Conservation (phyloP, 2,113 vertebrate species). For the Corythoichthys haematopterus region DNA sequence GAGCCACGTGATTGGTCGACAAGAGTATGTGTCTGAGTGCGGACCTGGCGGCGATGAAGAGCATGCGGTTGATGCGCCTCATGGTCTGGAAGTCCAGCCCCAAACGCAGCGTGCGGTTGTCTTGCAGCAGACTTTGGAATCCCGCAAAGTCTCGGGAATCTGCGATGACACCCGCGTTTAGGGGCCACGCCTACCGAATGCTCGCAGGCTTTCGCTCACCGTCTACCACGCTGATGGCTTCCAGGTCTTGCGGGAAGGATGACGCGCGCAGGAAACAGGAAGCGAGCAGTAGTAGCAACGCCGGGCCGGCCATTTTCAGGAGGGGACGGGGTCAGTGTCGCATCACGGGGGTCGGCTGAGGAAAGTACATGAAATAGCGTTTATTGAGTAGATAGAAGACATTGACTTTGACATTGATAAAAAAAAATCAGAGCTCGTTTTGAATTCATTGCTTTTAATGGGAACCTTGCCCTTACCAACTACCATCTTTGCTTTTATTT, state of each 20-base stretch:
- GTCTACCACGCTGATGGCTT: constrained; percentile 55
- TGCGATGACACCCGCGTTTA: constrained; percentile 25
- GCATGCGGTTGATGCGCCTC: constrained; percentile 78
- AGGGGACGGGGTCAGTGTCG: constrained; percentile 35
- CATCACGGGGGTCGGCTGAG: constrained; percentile 31
- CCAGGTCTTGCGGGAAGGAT: constrained; percentile 67
- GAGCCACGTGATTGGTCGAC: too few species aligned
- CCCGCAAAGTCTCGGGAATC: constrained; percentile 67
- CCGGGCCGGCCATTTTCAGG: constrained; percentile 19
- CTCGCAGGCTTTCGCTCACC: constrained; percentile 33
- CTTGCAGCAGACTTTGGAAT: constrained; percentile 75
- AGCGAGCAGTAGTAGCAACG: constrained; percentile 21
- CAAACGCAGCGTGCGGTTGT: constrained; percentile 71
- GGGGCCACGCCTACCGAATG: neutral
- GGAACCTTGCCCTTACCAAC: too few species aligned
- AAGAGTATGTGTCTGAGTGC: too few species aligned
- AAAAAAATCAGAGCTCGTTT: too few species aligned
- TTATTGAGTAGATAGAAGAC: neutral
- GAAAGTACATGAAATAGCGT: neutral
- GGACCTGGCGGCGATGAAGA: constrained; percentile 86
- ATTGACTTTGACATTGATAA: neutral
- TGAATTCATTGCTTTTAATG: too few species aligned
- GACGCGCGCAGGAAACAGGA: constrained; percentile 36
- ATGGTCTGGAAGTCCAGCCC: constrained; percentile 84
- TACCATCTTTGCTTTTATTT: too few species aligned